Evolutionary conservation across 2,797 vertebrate genomes (phyloP).

Genomic region (Mycteria americana): DNA sequence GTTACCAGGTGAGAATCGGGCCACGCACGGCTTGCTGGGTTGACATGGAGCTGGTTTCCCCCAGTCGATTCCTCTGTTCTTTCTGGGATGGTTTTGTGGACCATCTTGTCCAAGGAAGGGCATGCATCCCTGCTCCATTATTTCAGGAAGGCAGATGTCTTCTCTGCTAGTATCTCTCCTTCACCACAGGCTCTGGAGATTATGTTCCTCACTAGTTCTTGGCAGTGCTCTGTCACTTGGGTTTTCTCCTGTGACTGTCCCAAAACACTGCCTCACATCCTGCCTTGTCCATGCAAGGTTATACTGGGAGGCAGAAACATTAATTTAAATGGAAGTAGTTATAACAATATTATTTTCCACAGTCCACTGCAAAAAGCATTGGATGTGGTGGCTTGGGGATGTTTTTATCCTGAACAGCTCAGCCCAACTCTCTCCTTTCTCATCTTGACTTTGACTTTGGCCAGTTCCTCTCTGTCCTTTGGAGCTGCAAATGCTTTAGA

Average conservation of each 20-base stretch:
- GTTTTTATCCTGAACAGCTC: background rate
- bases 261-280: background rate
- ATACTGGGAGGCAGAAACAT: background rate
- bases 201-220: background rate
- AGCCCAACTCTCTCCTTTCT: background rate
- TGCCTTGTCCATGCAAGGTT: background rate
- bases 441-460: background rate
- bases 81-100: background rate
- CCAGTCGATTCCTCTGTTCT: background rate
- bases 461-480: background rate
- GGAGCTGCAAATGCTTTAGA: background rate
- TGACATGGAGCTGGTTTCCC: background rate
- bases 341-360: background rate
- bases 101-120: background rate
- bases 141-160: background rate
- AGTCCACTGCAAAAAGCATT: background rate
- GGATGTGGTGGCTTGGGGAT: background rate
- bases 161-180: background rate
- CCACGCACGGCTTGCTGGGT: fast-evolving
- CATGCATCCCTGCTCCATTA: background rate
- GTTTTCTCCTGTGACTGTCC: background rate
- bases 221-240: background rate
- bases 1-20: fast-evolving
- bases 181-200: background rate
- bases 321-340: background rate